phyloP scores from a whole-genome alignment of 2,113 vertebrate species.

The Lycaon pictus region DNA sequence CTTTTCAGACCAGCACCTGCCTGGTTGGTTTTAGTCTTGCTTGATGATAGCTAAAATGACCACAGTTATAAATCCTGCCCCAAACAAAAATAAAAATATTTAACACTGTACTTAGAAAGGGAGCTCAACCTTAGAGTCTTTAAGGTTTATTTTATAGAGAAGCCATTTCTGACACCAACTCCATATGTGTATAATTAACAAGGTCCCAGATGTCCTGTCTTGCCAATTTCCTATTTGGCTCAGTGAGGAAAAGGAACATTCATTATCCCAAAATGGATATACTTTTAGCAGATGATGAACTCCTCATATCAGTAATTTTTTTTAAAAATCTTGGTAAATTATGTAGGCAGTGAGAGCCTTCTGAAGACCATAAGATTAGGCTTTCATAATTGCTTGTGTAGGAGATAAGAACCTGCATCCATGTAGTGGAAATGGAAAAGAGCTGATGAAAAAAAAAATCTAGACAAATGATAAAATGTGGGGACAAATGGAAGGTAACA shows the following conservation, averaged over 20 bases:
- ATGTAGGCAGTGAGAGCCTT: not conserved
- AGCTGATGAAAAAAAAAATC: not conserved
- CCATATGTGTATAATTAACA: slow-evolving; percentile 14
- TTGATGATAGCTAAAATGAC: slow-evolving; percentile 44
- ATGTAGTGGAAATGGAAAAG: not conserved
- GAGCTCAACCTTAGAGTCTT: not conserved
- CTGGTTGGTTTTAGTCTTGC: not conserved
- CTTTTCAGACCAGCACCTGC: slow-evolving; percentile 42
- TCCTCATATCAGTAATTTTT: slow-evolving; percentile 35
- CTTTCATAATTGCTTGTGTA: slow-evolving; percentile 24
- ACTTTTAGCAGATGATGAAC: slow-evolving; percentile 6
- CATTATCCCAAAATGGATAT: not conserved
- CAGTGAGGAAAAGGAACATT: slow-evolving; percentile 61
- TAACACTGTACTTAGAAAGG: slow-evolving; percentile 26
- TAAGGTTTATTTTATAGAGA: slow-evolving; percentile 26
- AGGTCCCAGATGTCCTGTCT: not conserved
- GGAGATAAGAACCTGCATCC: not conserved
- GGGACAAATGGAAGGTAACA: not conserved
- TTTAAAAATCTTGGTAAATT: not conserved
- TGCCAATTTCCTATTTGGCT: slow-evolving; percentile 63
- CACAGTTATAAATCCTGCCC: slow-evolving; percentile 43
- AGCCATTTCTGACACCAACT: slow-evolving; percentile 5
- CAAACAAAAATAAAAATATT: slow-evolving; percentile 39
- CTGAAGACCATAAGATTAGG: not conserved
- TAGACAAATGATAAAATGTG: slow-evolving; percentile 26